Percentiles rank a stretch among this genome's conserved stretches.
These are phyloP conservation scores for Fregata magnificens DNA, from an alignment of 2,113 vertebrate species.

Conservation along the genomic window DNA sequence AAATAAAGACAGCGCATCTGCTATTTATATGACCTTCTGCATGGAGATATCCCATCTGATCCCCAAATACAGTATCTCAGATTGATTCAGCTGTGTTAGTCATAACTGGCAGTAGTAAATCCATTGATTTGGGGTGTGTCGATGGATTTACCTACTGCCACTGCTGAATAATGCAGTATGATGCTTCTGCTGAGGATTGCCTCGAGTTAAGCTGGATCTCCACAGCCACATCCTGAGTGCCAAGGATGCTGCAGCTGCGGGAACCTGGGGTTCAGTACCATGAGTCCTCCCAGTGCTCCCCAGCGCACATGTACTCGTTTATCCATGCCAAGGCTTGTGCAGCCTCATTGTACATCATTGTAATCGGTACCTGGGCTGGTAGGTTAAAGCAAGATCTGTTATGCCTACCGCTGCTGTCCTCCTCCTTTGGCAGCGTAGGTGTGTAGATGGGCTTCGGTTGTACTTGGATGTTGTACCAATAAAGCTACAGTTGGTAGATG, in stretches of 20 bases:
- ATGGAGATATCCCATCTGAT: not conserved
- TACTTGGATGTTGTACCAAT: not conserved
- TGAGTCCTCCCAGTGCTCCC: not conserved
- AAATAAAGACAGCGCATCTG: not conserved
- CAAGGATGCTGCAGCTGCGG: not conserved
- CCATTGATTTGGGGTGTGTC: not conserved
- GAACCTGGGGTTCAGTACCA: accelerated
- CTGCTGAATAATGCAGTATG: not conserved
- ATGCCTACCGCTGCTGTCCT: accelerated
- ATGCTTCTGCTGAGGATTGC: not conserved
- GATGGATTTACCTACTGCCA: not conserved
- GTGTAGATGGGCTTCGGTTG: not conserved
- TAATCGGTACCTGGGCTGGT: not conserved
- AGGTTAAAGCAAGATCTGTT: not conserved
- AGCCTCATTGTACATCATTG: accelerated
- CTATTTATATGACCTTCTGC: not conserved
- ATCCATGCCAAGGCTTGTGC: not conserved
- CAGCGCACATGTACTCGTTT: accelerated
- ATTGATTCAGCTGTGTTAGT: not conserved
- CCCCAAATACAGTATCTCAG: not conserved
- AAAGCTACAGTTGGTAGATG: not conserved
- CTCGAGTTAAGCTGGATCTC: not conserved
- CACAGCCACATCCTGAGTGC: not conserved
- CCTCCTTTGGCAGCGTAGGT: too few relatives aligned
- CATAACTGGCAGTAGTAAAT: not conserved